phyloP scores from a whole-genome alignment of 2,113 vertebrate species.

The Paracanthobrama guichenoti region DNA sequence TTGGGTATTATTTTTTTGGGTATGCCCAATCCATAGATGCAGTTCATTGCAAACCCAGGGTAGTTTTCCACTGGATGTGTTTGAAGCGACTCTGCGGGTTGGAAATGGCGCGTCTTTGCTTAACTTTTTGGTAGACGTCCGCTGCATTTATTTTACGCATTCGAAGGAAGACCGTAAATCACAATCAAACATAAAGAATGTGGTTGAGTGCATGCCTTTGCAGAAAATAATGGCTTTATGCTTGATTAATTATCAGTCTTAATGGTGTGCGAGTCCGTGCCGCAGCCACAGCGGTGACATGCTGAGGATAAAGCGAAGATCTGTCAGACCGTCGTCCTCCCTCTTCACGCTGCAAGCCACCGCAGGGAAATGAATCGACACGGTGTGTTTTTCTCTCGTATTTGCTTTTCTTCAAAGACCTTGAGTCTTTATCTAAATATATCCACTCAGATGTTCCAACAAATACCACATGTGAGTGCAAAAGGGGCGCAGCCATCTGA shows the following conservation, averaged over 20 bases:
- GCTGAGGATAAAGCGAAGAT: slow-evolving; percentile 9
- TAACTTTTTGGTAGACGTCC: slow-evolving; percentile 1
- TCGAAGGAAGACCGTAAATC: slow-evolving; percentile 19
- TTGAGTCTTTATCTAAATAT: slow-evolving; percentile 57
- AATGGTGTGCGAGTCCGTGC: slow-evolving; percentile 11
- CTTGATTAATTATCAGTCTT: slow-evolving; percentile 41
- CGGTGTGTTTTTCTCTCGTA: slow-evolving; percentile 70
- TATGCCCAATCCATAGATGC: slow-evolving; percentile 25
- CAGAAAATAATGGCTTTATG: slow-evolving; percentile 11
- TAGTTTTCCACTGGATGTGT: slow-evolving; percentile 16
- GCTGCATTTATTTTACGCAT: neutral
- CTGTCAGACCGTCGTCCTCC: slow-evolving; percentile 33
- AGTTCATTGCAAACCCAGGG: slow-evolving; percentile 14
- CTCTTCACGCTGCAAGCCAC: slow-evolving; percentile 57
- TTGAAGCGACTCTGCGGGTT: slow-evolving; percentile 35
- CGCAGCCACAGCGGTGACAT: neutral
- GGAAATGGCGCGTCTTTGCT: neutral
- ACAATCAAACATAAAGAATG: slow-evolving; percentile 35
- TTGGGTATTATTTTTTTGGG: too few relatives aligned
- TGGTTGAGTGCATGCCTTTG: neutral
- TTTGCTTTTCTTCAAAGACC: slow-evolving; percentile 72
- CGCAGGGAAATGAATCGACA: slow-evolving; percentile 72
- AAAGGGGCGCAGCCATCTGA: slow-evolving; percentile 54
- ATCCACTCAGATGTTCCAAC: slow-evolving; percentile 66
- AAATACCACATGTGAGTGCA: slow-evolving; percentile 69